Evolutionary conservation across 2,888 invertebrate species (phyloP), one percentile per base, ranked within the genome.

Genomic region (Idaea aversata): DNA sequence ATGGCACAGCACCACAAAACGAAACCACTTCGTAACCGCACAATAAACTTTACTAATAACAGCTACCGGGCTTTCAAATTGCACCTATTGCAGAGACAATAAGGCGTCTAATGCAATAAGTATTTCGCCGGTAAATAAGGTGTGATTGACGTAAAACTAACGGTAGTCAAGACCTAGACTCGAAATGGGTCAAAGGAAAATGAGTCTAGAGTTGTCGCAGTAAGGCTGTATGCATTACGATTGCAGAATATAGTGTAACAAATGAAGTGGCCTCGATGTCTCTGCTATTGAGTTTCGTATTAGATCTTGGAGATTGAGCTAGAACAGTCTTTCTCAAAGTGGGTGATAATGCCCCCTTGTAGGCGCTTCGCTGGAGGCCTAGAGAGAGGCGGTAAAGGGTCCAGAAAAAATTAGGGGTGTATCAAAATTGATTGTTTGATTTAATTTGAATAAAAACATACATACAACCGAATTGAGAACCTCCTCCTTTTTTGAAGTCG

Each of bases 201-300:
- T 78, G 72, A 67, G 70, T 77, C 77, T 84, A 84, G 72, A 47
- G 66, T 38, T 67, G 13, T 38, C 63, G 65, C 61, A 72, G 69
- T 66, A 74, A 73, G 70, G 72, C 67, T 68, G 68, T 61, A 67
- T 57, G 62, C 61, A 61, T 68, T 67, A 62, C 66, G 66, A 71
- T 25, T 72, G 71, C 73, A 72, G 77, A 74, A 81, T 47, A 79
- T 77, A 79, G 70, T 76, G 79, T 72, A 78, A 78, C 80, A 69
- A 85, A 88, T 84, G 79, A 79, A 87, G 87, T 87, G 88, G 88
- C 88, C 87, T 75, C 84, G 79, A 81, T 85, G 74, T 74, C 73
- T 76, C 69, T 75, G 74, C 74, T 81, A 83, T 85, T 81, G 77
- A 81, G 80, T 80, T 84, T 80, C 76, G 76, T 81, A 74, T 76